phyloP scores from a whole-genome alignment of 1,140 invertebrate genomes.

The Mylabris phalerata region DNA sequence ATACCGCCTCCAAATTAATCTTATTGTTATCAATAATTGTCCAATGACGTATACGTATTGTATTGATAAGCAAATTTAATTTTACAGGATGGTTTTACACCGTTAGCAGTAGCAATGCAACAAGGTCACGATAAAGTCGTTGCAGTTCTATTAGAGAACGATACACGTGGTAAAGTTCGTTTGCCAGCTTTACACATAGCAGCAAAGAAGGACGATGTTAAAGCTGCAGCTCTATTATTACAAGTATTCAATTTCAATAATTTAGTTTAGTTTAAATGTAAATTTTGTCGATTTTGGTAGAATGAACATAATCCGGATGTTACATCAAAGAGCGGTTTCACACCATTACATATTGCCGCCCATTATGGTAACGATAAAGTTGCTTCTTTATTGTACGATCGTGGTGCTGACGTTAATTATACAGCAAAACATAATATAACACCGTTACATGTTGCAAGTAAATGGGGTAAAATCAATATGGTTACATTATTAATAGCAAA shows the following conservation, averaged over 20 bases:
- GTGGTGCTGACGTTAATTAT: constrained; percentile 93
- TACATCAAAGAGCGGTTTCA: constrained; percentile 96
- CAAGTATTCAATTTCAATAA: constrained; percentile 50
- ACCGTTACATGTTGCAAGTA: constrained; percentile 89
- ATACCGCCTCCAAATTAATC: too few species aligned
- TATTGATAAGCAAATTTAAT: neutral
- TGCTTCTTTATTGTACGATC: constrained; percentile 80
- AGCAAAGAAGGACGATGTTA: constrained; percentile 99
- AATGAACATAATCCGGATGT: constrained; percentile 94
- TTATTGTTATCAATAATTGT: too few species aligned
- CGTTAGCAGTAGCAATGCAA: constrained; percentile 96
- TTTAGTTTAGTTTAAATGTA: neutral
- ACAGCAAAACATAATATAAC: constrained; percentile 93
- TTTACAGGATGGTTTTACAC: constrained; percentile 92
- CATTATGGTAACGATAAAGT: constrained; percentile 98
- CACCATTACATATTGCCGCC: constrained; percentile 94
- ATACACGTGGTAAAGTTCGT: constrained; percentile 86
- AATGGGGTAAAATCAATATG: constrained; percentile 95
- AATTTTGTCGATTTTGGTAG: constrained; percentile 38
- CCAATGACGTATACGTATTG: neutral
- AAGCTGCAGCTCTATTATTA: constrained; percentile 83
- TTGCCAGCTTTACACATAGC: constrained; percentile 92
- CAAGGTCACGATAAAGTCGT: constrained; percentile 99
- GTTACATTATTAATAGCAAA: constrained; percentile 68
- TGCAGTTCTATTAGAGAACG: constrained; percentile 89